A percentile compares a stretch with the other conserved stretches of the same genome.
phyloP scores from a whole-genome alignment of 2,888 invertebrate genomes.

The Chymomyza fuscimana region DNA sequence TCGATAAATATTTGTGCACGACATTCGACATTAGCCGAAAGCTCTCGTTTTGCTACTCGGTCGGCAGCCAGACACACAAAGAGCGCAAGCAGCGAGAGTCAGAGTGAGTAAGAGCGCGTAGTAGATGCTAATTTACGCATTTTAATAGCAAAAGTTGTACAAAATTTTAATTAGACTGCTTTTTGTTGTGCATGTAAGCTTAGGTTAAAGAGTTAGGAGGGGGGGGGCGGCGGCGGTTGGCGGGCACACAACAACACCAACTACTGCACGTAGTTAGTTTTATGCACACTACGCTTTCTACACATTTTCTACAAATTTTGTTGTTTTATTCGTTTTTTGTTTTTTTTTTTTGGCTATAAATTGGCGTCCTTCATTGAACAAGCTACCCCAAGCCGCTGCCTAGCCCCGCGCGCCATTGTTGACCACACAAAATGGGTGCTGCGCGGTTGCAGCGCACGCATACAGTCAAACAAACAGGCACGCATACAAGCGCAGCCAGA shows the following conservation, averaged over 20 bases:
- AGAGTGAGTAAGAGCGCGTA: too few species aligned
- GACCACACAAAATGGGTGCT: constrained; percentile 63
- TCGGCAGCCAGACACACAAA: not conserved
- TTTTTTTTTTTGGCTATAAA: constrained; percentile 62
- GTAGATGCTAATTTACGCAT: constrained; percentile 54
- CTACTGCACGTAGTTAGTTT: constrained; percentile 37
- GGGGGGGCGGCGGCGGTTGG: too few species aligned
- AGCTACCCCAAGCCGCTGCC: constrained; percentile 25
- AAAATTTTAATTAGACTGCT: constrained; percentile 66
- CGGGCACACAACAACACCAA: constrained; percentile 9
- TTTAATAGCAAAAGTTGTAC: constrained; percentile 47
- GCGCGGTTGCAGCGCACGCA: constrained; percentile 33
- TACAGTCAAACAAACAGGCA: constrained; percentile 14
- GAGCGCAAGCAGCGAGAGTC: too few species aligned
- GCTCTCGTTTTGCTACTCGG: not conserved
- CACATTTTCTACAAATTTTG: too few species aligned
- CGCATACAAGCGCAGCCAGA: constrained; percentile 34
- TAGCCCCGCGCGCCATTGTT: constrained; percentile 3
- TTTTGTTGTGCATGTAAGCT: constrained; percentile 30
- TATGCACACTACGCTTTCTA: not conserved
- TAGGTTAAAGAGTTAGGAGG: not conserved
- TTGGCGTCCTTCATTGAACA: constrained; percentile 79
- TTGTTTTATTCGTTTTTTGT: constrained; percentile 24
- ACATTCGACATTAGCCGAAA: not conserved
- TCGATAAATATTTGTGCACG: not conserved